Evolutionary conservation across 2,888 invertebrate species (phyloP), one percentile per base, ranked within the genome.

Genomic region (Pheosia tremula): DNA sequence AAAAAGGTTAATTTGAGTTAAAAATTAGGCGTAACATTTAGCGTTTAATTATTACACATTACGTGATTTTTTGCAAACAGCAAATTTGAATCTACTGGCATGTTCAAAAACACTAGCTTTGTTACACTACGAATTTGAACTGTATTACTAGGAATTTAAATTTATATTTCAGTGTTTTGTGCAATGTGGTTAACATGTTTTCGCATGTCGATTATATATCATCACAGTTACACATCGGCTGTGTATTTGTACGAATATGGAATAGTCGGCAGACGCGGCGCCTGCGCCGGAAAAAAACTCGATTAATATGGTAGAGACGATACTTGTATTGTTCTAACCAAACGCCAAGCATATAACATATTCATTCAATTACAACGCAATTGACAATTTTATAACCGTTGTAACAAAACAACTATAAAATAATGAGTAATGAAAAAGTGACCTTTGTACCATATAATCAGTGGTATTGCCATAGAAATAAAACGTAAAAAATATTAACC

Each of bases 1-100:
- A 47, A n/a, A n/a, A 47, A 47, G 11, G 11, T 4, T 36, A 9
- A 58, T 62, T 67, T 56, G 56, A 75, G n/a, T n/a, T n/a, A n/a
- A n/a, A n/a, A n/a, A n/a, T n/a, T n/a, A n/a, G 69, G 70, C 67
- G 59, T 69, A 67, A 61, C 62, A 43, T 76, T 78, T 78, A 78
- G 67, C 53, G 47, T 5, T 53, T 55, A 66, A 69, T 67, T 69
- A n/a, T 43, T 62, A 47, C 60, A 67, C 64, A 61, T 71, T 67
- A 69, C 66, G 68, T 65, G n/a, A 54, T 57, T 71, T 71, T 72
- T 68, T 55, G 72, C 78, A 47, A 47, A 47, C 47, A 4, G 24
- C 13, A 5, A 41, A 41, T 56, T 8, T 24, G 0, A 2, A 24
- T 24, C 24, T 24, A 24, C 24, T 1, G 24, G 24, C 24, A 24